Conservation (phyloP, 2,113 vertebrate species). For the Leuciscus idus region DNA sequence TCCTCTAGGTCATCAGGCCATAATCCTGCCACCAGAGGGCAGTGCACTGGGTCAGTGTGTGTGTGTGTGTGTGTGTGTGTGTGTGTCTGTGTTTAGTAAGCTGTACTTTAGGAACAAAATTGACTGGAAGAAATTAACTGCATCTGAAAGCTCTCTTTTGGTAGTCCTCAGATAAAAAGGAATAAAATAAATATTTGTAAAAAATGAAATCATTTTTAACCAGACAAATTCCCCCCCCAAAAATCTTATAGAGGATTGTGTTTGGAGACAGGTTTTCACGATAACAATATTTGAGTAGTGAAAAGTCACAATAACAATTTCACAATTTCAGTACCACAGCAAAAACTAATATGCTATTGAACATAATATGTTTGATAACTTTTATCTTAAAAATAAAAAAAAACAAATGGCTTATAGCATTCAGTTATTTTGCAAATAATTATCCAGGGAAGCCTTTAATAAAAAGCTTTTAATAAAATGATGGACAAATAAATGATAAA, state of each 20-base stretch:
- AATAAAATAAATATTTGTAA: too few species aligned
- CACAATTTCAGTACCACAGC: not conserved
- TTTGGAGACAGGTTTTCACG: not conserved
- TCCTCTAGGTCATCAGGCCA: conserved; percentile 43
- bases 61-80: not conserved
- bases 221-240: too few species aligned
- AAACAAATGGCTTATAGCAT: too few species aligned
- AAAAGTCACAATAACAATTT: not conserved
- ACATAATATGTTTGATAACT: not conserved
- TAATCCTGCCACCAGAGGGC: conserved; percentile 55
- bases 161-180: too few species aligned
- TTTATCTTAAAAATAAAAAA: not conserved
- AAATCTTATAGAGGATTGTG: not conserved
- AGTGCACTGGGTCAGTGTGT: conserved; percentile 38
- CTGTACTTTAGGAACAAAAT: not conserved
- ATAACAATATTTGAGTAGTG: too few species aligned
- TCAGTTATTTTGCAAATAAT: too few species aligned
- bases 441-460: too few species aligned
- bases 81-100: conserved; percentile 6
- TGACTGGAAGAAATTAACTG: not conserved
- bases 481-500: too few species aligned
- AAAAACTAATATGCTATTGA: not conserved
- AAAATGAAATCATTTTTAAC: too few species aligned
- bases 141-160: too few species aligned
- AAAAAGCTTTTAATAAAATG: too few species aligned